Evolutionary conservation across 1,140 invertebrate species (phyloP), one percentile per base, ranked within the genome.

Genomic region (Ceratitis capitata): DNA sequence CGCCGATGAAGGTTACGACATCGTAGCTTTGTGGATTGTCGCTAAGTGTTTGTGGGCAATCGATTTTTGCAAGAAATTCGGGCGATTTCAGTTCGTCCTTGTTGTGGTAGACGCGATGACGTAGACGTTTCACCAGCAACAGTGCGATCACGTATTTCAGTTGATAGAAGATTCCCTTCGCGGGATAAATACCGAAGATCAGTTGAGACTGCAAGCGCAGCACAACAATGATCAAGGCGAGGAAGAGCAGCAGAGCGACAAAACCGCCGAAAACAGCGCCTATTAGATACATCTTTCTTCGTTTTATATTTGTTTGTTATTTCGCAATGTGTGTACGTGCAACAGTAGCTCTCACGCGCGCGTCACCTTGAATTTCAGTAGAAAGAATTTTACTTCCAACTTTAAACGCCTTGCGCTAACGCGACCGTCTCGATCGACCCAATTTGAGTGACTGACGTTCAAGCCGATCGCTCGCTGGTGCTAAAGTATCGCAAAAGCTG

Each of bases 151-250:
- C 84, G 69, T 89, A 91, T 56, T 91, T 91, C 0, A 90, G 19
- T 2, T 86, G 35, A 56, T 91, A 91, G 29, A 91, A 91, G 10
- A 89, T 42, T 0, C 90, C 89, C 69, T 91, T 91, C 35, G 88
- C 45, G 1, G 90, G 90, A 84, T 91, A 91, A 78, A 89, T 91
- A 19, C 87, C 90, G 51, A 91, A 91, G 23, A 91, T 90, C 0
- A 89, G 51, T 14, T 85, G 85, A 14, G 90, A 88, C 35, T 89
- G 89, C 12, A 86, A 88, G 19, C 88, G 86, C 7, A 91, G 23
- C 3, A 90, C 78, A 0, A 88, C 45, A 0, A 90, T 32, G 1
- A 86, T 69, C 19, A 85, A 23, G 32, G 87, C 29, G 1, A 87
- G 10, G 7, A 88, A n/a, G 47, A 35, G 19, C 39, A 61, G 42